Evolutionary conservation across 2,888 invertebrate species (phyloP), one percentile per base, ranked within the genome.

Genomic region (Orthosia cruda): DNA sequence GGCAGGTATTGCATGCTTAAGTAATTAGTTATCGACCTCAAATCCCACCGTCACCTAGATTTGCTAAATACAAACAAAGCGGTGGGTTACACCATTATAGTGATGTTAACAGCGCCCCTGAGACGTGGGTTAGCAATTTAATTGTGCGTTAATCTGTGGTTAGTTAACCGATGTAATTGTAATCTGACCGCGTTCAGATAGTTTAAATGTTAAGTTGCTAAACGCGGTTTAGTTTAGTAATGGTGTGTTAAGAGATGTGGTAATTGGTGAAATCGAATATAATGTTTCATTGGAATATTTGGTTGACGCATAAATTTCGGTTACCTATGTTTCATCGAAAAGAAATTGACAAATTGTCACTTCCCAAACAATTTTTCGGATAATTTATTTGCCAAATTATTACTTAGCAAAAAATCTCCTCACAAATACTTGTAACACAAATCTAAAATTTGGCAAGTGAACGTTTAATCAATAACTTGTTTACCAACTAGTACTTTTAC

Each of bases 161-260:
- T 75, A 57, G 71, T 80, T 72, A 58, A 79, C 67, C 54, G 61
- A 72, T 80, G 50, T 81, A 80, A 85, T 79, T 75, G 73, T 69
- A 78, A 76, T 67, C 15, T 82, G 73, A 84, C 83, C 83, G 59
- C 75, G 16, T 50, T 72, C 58, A 62, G 61, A 66, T 62, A 58
- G 49, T 68, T 63, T 67, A 70, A 7, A 49, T 52, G 54, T 40
- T 40, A 59, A 83, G 23, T 63, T 64, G 26, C 55, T 73, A 62
- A 70, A 2, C 32, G 65, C 13, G 59, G 57, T 52, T 75, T 40
- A 20, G 55, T 81, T 67, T 45, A 20, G 45, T 12, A 50, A 20
- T 55, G 49, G 64, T 68, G 26, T 71, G 23, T 64, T 76, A n/a
- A 32, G 23, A 23, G 13, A 4, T 20, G n/a, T 49, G n/a, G 23